Percentiles rank a stretch among this genome's conserved stretches.
Conservation (phyloP, 2,113 vertebrate species). For the Esox niger region DNA sequence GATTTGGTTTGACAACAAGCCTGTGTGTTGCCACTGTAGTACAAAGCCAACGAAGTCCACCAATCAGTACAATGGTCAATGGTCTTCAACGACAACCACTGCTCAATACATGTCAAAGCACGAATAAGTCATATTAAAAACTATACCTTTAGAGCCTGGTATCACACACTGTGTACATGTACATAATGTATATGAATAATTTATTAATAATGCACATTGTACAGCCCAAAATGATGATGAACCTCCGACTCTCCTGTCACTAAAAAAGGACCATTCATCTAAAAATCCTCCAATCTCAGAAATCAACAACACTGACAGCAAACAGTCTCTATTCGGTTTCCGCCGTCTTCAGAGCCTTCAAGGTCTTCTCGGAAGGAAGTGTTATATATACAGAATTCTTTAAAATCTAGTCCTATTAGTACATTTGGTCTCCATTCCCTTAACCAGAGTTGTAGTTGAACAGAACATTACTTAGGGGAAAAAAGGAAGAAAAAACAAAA, state of each 20-base stretch:
- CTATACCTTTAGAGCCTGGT: slow-evolving; percentile 31
- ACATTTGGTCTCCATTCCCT: slow-evolving; percentile 60
- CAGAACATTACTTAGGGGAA: slow-evolving; percentile 28
- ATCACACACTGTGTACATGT: too few species aligned
- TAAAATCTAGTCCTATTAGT: slow-evolving; percentile 48
- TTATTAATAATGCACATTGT: slow-evolving; percentile 76
- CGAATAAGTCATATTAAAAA: slow-evolving; percentile 34
- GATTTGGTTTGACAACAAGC: not conserved
- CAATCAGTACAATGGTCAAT: not conserved
- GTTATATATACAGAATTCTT: slow-evolving; percentile 33
- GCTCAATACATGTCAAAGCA: not conserved
- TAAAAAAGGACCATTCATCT: slow-evolving; percentile 28
- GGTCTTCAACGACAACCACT: not conserved
- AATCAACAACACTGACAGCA: slow-evolving; percentile 36
- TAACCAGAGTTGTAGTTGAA: slow-evolving; percentile 33
- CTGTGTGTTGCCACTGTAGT: not conserved
- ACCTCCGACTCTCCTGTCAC: not conserved
- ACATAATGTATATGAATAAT: slow-evolving; percentile 76
- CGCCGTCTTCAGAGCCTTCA: slow-evolving; percentile 15
- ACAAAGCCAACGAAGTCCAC: not conserved
- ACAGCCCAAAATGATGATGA: slow-evolving; percentile 53
- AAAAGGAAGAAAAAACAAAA: slow-evolving; percentile 23
- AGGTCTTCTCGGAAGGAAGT: slow-evolving; percentile 29
- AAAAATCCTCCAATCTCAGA: slow-evolving; percentile 55
- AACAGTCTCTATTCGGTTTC: slow-evolving; percentile 26